A percentile compares a stretch with the other conserved stretches of the same genome.
phyloP scores from a whole-genome alignment of 2,797 vertebrate genomes.

The Hylomyscus alleni region DNA sequence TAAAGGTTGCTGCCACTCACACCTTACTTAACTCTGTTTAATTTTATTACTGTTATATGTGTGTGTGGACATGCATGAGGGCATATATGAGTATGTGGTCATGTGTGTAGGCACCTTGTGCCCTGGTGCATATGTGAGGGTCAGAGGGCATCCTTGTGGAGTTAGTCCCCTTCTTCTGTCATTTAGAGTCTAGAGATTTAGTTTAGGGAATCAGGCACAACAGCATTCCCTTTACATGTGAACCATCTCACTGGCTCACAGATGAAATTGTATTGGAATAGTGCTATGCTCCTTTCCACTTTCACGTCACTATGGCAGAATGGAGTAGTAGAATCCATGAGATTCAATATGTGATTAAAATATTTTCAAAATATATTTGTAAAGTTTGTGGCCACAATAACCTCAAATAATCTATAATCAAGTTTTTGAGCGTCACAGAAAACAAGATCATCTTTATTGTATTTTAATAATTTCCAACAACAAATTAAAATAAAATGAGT shows the following conservation, averaged over 20 bases:
- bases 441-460: background rate
- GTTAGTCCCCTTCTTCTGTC: background rate
- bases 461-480: background rate
- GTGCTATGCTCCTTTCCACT: background rate
- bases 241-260: background rate
- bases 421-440: background rate
- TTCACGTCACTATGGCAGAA: background rate
- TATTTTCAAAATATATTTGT: background rate
- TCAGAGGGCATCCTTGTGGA: background rate
- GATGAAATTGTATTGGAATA: background rate
- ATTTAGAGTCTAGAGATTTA: background rate
- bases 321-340: background rate
- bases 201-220: background rate
- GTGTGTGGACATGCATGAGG: background rate
- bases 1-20: background rate
- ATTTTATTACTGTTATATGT: background rate
- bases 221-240: background rate
- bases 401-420: background rate
- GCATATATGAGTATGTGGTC: background rate
- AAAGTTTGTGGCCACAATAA: background rate
- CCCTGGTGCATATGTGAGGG: background rate
- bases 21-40: background rate
- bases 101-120: background rate
- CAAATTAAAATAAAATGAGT: background rate
- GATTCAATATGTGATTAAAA: background rate